Evolutionary conservation across 1,140 invertebrate species (phyloP).

Genomic region (Bombus balteatus): DNA sequence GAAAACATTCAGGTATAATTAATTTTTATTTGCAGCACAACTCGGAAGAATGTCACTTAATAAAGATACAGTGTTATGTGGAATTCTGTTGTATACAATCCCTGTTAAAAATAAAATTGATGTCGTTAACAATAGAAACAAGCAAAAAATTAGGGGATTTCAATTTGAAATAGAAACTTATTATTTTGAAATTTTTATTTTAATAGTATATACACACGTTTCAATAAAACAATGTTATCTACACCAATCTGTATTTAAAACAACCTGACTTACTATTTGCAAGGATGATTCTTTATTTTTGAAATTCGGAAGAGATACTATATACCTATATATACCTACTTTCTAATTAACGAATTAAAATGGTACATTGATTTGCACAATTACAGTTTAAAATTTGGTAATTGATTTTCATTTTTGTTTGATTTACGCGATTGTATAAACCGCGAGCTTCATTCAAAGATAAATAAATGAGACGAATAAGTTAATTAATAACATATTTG

Average conservation of each 20-base stretch:
- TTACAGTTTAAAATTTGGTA: neutral
- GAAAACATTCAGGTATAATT: neutral
- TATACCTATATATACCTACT: too few relatives aligned
- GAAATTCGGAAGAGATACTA: neutral
- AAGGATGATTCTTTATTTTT: neutral
- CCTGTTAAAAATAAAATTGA: neutral
- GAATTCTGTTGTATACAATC: too few relatives aligned
- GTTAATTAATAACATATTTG: neutral
- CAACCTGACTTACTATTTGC: neutral
- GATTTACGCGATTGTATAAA: neutral
- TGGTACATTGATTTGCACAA: neutral
- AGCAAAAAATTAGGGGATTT: neutral
- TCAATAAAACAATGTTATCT: constrained; percentile 24
- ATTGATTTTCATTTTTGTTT: too few relatives aligned
- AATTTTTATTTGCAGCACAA: neutral
- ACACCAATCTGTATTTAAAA: neutral
- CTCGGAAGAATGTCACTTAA: neutral
- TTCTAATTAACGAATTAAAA: too few relatives aligned
- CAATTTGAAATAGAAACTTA: neutral
- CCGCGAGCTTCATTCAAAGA: neutral
- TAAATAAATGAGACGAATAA: neutral
- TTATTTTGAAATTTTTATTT: constrained; percentile 18
- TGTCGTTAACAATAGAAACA: neutral
- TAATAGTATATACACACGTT: neutral
- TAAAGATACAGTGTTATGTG: neutral